Percentiles rank a stretch among this genome's conserved stretches.
Evolutionary conservation across 1,140 invertebrate species (phyloP).

Genomic region (Odontomachus brunneus): DNA sequence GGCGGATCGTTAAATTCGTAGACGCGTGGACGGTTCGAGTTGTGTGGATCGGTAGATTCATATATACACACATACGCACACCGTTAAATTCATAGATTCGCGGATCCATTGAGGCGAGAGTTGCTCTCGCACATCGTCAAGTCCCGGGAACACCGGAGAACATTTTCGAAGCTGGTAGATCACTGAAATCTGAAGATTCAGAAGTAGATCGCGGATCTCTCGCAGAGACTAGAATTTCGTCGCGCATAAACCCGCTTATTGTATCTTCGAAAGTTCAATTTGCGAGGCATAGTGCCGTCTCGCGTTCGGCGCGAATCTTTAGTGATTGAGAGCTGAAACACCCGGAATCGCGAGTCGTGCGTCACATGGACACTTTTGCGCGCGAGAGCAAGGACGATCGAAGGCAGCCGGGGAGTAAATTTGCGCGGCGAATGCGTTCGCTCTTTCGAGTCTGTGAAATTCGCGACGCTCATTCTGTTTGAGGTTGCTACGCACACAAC

Average conservation of each 20-base stretch:
- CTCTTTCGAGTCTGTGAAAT: background rate
- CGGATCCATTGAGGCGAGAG: conserved; percentile 6
- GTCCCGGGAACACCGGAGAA: background rate
- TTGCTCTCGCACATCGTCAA: conserved; percentile 22
- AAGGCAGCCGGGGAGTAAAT: background rate
- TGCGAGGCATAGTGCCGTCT: too few relatives aligned
- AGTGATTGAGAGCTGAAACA: too few relatives aligned
- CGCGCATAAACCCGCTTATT: too few relatives aligned
- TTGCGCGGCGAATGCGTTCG: background rate
- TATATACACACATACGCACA: background rate
- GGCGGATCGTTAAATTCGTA: conserved; percentile 41
- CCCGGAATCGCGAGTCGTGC: too few relatives aligned
- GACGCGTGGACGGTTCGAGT: background rate
- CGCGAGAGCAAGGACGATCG: too few relatives aligned
- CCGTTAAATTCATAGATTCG: conserved; percentile 5
- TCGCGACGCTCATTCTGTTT: conserved; percentile 29
- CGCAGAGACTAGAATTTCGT: too few relatives aligned
- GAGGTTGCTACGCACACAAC: background rate
- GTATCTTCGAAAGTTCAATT: too few relatives aligned
- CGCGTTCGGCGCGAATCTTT: too few relatives aligned
- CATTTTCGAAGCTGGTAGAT: conserved; percentile 8
- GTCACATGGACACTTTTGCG: too few relatives aligned
- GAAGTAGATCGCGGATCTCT: background rate
- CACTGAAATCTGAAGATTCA: background rate
- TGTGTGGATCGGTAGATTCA: conserved; percentile 15